phyloP scores from a whole-genome alignment of 2,888 invertebrate species.

The Cyclophora albipunctata region DNA sequence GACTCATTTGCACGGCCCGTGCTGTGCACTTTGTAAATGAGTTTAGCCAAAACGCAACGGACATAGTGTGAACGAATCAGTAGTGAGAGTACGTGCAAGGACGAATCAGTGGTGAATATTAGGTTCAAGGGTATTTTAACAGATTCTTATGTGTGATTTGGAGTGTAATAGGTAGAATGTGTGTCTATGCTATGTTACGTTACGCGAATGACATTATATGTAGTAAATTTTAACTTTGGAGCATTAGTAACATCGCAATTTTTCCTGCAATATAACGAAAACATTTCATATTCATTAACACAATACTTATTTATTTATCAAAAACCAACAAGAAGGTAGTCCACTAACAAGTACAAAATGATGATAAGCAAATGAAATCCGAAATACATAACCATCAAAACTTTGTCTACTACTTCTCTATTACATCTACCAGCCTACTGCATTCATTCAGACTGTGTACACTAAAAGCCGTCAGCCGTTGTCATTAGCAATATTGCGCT shows the following conservation, averaged over 20 bases:
- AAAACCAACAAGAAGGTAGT: too few relatives aligned
- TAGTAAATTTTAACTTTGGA: too few relatives aligned
- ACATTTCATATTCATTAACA: background rate
- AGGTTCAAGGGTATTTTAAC: background rate
- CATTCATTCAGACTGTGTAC: slow-evolving; percentile 2
- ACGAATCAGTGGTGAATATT: background rate
- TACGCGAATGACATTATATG: too few relatives aligned
- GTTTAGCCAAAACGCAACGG: slow-evolving; percentile 18
- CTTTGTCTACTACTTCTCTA: too few relatives aligned
- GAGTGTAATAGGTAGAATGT: too few relatives aligned
- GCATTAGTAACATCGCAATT: too few relatives aligned
- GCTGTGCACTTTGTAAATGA: slow-evolving; percentile 19
- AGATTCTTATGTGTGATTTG: background rate
- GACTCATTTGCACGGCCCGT: slow-evolving; percentile 13
- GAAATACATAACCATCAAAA: too few relatives aligned
- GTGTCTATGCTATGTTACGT: background rate
- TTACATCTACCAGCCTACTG: slow-evolving; percentile 1
- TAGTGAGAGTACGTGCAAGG: background rate
- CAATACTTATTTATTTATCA: background rate
- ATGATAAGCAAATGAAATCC: too few relatives aligned
- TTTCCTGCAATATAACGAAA: too few relatives aligned
- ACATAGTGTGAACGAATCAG: slow-evolving; percentile 1
- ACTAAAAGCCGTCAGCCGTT: slow-evolving; percentile 15
- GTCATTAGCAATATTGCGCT: slow-evolving; percentile 28
- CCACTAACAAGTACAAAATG: too few relatives aligned